Base-by-base conservation (phyloP, 1,140 invertebrate species). In the Thaumatotibia leucotreta region DNA sequence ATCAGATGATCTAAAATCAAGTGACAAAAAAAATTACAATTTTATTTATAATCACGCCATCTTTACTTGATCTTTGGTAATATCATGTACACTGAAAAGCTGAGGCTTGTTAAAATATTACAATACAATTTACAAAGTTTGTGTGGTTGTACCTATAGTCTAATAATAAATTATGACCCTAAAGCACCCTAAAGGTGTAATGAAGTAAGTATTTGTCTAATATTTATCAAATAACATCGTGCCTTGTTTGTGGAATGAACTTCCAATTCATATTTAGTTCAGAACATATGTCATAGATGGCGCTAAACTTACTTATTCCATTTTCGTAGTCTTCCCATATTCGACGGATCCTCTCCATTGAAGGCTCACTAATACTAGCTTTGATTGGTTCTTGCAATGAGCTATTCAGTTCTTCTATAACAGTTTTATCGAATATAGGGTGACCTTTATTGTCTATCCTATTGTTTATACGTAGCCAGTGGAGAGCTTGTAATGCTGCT, bases 251-350 rank as follows among this genome's bases (percentile, higher is more conserved):
- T 1, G 17, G 14, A 45, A 20, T 45, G 14, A 45, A 3, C 39
- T 17, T 45, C 39, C n/a, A 17, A 45, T 8, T 17, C 17, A 45
- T n/a, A 9, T 20, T 45, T 45, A 45, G 6, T 45, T 45, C 1
- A 4, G 39, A 6, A 45, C 17, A 20, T 20, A 1, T 45, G 8
- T 45, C 39, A 45, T 45, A 45, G 39, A 45, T 45, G 31, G 31
- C 17, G 20, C 20, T 45, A 65, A 68, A 81, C 87, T 72, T 74
- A 90, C 86, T 85, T 77, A 90, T 90, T 33, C 75, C 77, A 66
- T 32, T 75, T 20, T 84, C 68, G 79, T 88, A 90, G 4, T 88
- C 80, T 6, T 66, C 72, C 86, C 84, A 88, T 35, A 86, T 80
- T 9, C 65, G 73, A 2, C 82, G 75, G 61, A 88, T 76, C 5